Percentiles rank a stretch among this genome's conserved stretches.
phyloP scores from a whole-genome alignment of 2,113 vertebrate genomes.

The Myiopsitta monachus region DNA sequence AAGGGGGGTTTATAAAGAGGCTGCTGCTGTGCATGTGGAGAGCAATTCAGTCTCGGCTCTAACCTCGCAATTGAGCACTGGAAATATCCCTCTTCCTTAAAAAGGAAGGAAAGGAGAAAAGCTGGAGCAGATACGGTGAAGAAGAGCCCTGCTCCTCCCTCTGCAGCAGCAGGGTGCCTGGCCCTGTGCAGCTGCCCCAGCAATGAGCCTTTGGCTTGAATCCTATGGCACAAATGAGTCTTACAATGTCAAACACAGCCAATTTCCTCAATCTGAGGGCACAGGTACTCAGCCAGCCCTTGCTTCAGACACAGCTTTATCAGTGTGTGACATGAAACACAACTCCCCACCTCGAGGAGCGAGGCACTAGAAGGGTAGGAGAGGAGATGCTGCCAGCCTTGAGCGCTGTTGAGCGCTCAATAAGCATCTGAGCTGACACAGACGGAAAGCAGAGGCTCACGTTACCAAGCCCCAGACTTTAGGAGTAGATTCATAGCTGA shows the following conservation, averaged over 20 bases:
- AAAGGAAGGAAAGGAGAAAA: constrained; percentile 7
- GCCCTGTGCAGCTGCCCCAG: not conserved
- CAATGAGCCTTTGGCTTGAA: fast-evolving
- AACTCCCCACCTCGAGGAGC: fast-evolving
- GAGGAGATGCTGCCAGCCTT: not conserved
- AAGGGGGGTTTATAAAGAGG: not conserved
- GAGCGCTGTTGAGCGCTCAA: fast-evolving
- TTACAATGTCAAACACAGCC: not conserved
- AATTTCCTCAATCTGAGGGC: not conserved
- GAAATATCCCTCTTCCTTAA: constrained; percentile 28
- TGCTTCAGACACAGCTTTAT: not conserved
- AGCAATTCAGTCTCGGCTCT: not conserved
- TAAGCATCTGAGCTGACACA: not conserved
- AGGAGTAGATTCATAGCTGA: not conserved
- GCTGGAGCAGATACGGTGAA: not conserved
- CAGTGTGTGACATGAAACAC: not conserved
- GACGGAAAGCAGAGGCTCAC: not conserved
- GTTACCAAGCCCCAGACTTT: not conserved
- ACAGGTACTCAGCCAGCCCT: not conserved
- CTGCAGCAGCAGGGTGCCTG: not conserved
- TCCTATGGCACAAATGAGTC: not conserved
- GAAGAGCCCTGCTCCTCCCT: not conserved
- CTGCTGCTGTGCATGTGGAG: not conserved
- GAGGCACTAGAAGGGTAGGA: not conserved
- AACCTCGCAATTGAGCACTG: constrained; percentile 12